Percentiles rank a stretch among this genome's conserved stretches.
Conservation (phyloP, 2,888 invertebrate species). For the Tuberolachnus salignus region DNA sequence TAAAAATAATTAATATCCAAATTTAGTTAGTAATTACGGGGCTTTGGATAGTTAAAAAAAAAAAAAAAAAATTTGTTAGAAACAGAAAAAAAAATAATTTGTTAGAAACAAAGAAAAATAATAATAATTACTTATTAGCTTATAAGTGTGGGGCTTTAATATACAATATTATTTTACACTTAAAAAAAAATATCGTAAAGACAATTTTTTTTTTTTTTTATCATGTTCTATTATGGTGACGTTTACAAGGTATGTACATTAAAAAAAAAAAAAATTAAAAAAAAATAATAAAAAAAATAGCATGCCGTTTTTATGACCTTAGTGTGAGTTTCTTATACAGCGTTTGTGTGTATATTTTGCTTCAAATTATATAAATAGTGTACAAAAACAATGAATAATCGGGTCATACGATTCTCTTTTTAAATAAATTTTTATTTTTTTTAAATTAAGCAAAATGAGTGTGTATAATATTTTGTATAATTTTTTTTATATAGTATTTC, state of each 20-base stretch:
- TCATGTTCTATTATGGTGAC: constrained; percentile 41
- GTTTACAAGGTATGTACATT: constrained; percentile 56
- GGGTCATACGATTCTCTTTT: constrained; percentile 17
- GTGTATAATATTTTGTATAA: constrained; percentile 55
- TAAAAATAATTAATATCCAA: constrained; percentile 31
- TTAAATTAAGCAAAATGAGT: constrained; percentile 38
- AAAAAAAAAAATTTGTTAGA: constrained; percentile 45
- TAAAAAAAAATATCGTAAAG: constrained; percentile 39
- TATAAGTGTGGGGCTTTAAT: constrained; percentile 52
- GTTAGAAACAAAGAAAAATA: constrained; percentile 33
- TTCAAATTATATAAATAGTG: constrained; percentile 31
- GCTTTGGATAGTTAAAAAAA: constrained; percentile 33
- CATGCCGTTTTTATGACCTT: constrained; percentile 31
- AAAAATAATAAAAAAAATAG: constrained; percentile 17
- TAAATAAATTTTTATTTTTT: constrained; percentile 37
- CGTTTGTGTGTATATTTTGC: constrained; percentile 42
- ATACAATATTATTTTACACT: constrained; percentile 45
- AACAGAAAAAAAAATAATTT: constrained; percentile 39
- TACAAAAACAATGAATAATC: constrained; percentile 28
- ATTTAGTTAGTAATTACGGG: constrained; percentile 31
- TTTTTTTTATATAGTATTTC: constrained; percentile 52
- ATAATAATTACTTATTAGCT: constrained; percentile 48
- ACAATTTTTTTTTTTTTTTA: constrained; percentile 29
- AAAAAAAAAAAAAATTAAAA: constrained; percentile 39
- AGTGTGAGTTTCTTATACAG: constrained; percentile 50